Percentiles rank a stretch among this genome's conserved stretches.
Conservation (phyloP, 2,113 vertebrate species). For the Strix aluco region DNA sequence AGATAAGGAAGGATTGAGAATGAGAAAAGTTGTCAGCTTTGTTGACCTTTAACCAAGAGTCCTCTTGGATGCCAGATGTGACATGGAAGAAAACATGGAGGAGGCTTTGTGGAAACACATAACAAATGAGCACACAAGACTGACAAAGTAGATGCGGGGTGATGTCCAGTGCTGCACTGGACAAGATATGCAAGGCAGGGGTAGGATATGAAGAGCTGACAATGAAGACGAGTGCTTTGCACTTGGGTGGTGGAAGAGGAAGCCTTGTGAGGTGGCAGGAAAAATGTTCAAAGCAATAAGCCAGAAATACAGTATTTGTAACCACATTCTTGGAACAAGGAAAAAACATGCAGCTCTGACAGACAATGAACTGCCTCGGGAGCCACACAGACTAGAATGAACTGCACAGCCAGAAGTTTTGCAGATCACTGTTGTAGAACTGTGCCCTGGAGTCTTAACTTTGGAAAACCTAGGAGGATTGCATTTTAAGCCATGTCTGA, state of each 20-base stretch:
- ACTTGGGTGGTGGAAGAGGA: not conserved
- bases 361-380: slow-evolving; percentile 8
- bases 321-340: not conserved
- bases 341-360: not conserved
- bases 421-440: not conserved
- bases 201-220: not conserved
- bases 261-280: not conserved
- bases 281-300: not conserved
- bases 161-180: not conserved
- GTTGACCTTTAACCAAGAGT: not conserved
- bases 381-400: not conserved
- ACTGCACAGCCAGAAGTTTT: not conserved
- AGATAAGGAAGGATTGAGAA: not conserved
- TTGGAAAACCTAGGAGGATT: not conserved
- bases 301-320: not conserved
- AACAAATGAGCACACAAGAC: not conserved
- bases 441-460: not conserved
- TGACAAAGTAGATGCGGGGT: not conserved
- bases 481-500: not conserved
- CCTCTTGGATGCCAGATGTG: not conserved
- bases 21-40: not conserved
- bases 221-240: not conserved
- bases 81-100: not conserved
- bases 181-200: not conserved
- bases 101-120: not conserved